A percentile compares a stretch with the other conserved stretches of the same genome.
These are phyloP conservation scores for Garra rufa DNA, from an alignment of 2,113 vertebrate genomes.

Conservation along the genomic window DNA sequence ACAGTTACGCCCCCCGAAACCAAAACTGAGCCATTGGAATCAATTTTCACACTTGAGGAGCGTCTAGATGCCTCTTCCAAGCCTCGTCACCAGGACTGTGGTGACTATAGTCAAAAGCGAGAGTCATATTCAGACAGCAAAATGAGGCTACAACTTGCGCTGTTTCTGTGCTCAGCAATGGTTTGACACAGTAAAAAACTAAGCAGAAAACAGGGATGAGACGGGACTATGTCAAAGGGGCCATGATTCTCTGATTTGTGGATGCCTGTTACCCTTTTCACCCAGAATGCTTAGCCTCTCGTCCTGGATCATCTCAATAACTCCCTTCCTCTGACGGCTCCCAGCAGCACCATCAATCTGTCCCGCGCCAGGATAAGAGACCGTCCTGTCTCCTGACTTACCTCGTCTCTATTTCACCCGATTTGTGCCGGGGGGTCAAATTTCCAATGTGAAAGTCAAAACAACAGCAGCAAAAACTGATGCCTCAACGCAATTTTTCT, in stretches of 20 bases:
- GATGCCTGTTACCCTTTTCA: conserved; percentile 27
- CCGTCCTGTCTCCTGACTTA: conserved; percentile 33
- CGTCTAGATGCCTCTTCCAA: conserved; percentile 40
- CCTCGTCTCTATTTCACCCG: conserved; percentile 37
- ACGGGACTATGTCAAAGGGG: conserved; percentile 8
- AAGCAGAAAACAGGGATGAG: conserved; percentile 4
- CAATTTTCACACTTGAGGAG: conserved; percentile 48
- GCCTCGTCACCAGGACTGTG: conserved; percentile 37
- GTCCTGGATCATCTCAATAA: conserved; percentile 50
- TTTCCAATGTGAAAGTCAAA: conserved; percentile 52
- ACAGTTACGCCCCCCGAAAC: conserved; percentile 42
- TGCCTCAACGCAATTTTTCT: neutral
- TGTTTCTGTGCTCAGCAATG: conserved; percentile 15
- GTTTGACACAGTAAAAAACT: neutral
- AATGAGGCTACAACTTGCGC: neutral
- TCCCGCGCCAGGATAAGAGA: conserved; percentile 12
- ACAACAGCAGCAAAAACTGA: neutral
- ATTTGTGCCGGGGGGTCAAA: conserved; percentile 61
- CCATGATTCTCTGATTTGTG: conserved; percentile 21
- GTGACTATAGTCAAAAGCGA: conserved; percentile 27
- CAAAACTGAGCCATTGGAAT: conserved; percentile 43
- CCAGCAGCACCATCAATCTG: conserved; percentile 61
- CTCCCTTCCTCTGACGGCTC: conserved; percentile 50
- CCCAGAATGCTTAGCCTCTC: conserved; percentile 35
- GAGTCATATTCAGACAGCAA: neutral